Evolutionary conservation across 2,113 vertebrate species (phyloP).

Genomic region (Prolemur simus): DNA sequence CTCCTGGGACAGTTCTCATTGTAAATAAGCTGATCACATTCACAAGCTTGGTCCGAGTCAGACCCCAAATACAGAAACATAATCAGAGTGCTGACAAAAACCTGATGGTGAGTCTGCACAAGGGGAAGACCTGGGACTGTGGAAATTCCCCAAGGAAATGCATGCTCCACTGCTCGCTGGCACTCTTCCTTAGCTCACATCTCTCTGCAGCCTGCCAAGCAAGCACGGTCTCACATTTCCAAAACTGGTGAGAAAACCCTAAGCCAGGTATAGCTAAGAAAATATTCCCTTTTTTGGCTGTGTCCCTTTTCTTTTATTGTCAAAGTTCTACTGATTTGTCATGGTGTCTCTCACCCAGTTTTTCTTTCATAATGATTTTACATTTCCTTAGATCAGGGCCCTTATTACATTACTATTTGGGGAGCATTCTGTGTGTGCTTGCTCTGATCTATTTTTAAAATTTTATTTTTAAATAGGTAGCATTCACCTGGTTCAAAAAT

Average conservation of each 20-base stretch:
- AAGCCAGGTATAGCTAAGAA: not conserved
- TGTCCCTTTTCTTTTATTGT: not conserved
- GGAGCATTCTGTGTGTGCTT: not conserved
- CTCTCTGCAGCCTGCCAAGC: not conserved
- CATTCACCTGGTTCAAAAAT: conserved; percentile 28
- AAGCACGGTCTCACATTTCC: not conserved
- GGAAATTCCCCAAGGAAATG: not conserved
- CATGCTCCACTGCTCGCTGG: not conserved
- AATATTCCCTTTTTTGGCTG: not conserved
- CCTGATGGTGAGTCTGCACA: not conserved
- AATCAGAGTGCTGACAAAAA: not conserved
- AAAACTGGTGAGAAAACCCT: not conserved
- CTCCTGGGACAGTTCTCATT: not conserved
- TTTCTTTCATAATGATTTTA: not conserved
- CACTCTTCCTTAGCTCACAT: not conserved
- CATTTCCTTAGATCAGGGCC: not conserved
- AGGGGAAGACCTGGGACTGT: not conserved
- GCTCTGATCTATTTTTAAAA: not conserved
- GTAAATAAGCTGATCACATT: not conserved
- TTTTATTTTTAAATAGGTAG: conserved; percentile 27
- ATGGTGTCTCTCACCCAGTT: not conserved
- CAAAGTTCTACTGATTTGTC: not conserved
- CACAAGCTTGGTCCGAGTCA: not conserved
- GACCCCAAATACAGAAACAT: not conserved
- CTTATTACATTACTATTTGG: not conserved